These are phyloP conservation scores for Tenualosa thibaudeaui DNA, from an alignment of 2,797 vertebrate genomes.

Conservation along the genomic window DNA sequence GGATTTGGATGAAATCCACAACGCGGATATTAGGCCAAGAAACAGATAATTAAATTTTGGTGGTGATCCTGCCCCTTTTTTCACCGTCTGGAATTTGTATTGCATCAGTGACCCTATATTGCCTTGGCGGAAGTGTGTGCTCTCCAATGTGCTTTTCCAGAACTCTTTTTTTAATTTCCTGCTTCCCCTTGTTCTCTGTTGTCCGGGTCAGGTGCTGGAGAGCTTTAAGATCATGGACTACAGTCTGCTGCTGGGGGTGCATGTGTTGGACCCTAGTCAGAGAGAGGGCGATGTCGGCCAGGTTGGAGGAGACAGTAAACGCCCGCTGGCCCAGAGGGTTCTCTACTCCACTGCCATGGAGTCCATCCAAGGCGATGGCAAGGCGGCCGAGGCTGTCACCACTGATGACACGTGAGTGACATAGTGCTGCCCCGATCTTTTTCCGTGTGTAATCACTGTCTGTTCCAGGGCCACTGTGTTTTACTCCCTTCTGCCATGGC, in stretches of 20 bases:
- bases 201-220: conserved; percentile 84
- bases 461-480: background rate
- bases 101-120: no score
- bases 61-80: no score
- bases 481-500: conserved; percentile 1
- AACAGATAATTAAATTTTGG: no score
- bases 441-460: background rate
- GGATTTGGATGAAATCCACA: no score
- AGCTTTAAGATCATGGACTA: conserved; percentile 99
- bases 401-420: conserved; percentile 88
- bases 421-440: background rate
- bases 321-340: conserved; percentile 86
- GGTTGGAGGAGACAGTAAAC: conserved; percentile 77
- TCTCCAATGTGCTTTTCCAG: no score
- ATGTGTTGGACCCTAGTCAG: conserved; percentile 82
- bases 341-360: conserved; percentile 98
- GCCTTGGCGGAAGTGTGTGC: no score
- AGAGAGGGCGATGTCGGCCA: conserved; percentile 82
- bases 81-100: no score
- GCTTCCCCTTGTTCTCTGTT: background rate
- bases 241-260: conserved; percentile 92
- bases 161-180: conserved; percentile 19
- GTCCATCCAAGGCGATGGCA: conserved; percentile 96
- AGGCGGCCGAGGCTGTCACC: conserved; percentile 81
- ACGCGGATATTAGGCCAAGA: no score